Evolutionary conservation across 2,113 vertebrate genomes (phyloP), one percentile per base, ranked within the genome.

Genomic region (Seriola quinqueradiata): DNA sequence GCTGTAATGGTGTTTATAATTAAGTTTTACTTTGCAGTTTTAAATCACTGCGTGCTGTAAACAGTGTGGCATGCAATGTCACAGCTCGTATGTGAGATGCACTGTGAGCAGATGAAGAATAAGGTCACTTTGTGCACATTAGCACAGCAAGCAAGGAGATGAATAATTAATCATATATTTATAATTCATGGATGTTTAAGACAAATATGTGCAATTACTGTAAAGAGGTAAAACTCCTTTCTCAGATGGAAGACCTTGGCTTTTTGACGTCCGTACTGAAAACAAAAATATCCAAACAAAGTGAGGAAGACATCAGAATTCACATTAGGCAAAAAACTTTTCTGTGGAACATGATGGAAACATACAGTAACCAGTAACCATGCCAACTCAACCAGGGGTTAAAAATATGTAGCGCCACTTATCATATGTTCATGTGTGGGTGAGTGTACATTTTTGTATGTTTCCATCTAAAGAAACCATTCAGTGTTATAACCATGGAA

Each of bases 41-140:
- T n/a, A 58, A 71, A 70, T 71, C 60, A 66, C 10, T 67, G 71
- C 64, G 28, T 25, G 57, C 48, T 78, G 69, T 64, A 64, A 50
- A 68, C 46, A 55, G 28, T 58, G 64, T 61, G 42, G 52, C 55
- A 10, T 79, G 69, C 58, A 70, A 67, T 82, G 85, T 72, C 79
- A 83, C 61, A 34, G 70, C 69, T 38, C 68, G 70, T 88, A 64
- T 79, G 66, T 70, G 57, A 85, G 46, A 40, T 67, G 61, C 42
- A 81, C 67, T 81, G 85, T 79, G 79, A 82, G 70, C 82, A 84
- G 78, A 79, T 82, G 79, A 90, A 82, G 75, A 94, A 92, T 92
- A 94, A 92, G 92, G 87, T 93, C 93, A 91, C 90, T 93, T 93
- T 92, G 90, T 93, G 92, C 93, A 91, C 92, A 94, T 94, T 93